Evolutionary conservation across 2,113 vertebrate genomes (phyloP).

Genomic region (Seriola quinqueradiata): DNA sequence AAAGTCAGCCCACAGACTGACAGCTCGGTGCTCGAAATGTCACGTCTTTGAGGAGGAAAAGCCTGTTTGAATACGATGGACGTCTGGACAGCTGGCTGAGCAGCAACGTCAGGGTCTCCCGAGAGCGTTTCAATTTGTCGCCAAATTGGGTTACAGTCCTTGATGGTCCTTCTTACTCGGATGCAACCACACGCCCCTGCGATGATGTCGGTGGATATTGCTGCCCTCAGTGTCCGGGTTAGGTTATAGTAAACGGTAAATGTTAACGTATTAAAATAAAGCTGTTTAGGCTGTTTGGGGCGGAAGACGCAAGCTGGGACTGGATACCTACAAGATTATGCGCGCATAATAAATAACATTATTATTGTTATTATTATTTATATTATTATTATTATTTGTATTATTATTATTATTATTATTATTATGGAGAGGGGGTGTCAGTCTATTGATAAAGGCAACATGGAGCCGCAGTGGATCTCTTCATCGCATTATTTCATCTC

Average conservation of each 20-base stretch:
- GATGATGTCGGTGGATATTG: constrained; percentile 77
- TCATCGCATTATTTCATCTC: constrained; percentile 46
- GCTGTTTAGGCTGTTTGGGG: background rate
- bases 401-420: constrained; percentile 36
- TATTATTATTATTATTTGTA: constrained; percentile 26
- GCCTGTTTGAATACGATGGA: constrained; percentile 43
- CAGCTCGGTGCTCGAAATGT: constrained; percentile 79
- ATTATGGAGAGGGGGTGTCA: background rate
- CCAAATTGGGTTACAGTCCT: constrained; percentile 41
- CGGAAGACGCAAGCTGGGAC: constrained; percentile 28
- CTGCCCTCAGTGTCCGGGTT: constrained; percentile 71
- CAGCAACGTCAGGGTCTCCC: constrained; percentile 20
- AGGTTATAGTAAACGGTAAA: constrained; percentile 61
- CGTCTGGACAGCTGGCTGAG: constrained; percentile 51
- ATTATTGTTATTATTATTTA: constrained; percentile 28
- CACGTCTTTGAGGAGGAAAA: constrained; percentile 55
- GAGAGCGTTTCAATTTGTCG: constrained; percentile 41
- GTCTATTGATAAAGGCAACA: constrained; percentile 43
- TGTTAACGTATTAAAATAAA: constrained; percentile 60
- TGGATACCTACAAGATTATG: background rate
- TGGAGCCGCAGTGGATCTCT: constrained; percentile 41
- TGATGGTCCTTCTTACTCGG: constrained; percentile 61
- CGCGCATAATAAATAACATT: background rate
- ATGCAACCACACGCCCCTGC: constrained; percentile 81
- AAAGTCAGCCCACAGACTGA: constrained; percentile 83